Conservation (phyloP, 1,140 invertebrate species). For the Bombus sibiricus region DNA sequence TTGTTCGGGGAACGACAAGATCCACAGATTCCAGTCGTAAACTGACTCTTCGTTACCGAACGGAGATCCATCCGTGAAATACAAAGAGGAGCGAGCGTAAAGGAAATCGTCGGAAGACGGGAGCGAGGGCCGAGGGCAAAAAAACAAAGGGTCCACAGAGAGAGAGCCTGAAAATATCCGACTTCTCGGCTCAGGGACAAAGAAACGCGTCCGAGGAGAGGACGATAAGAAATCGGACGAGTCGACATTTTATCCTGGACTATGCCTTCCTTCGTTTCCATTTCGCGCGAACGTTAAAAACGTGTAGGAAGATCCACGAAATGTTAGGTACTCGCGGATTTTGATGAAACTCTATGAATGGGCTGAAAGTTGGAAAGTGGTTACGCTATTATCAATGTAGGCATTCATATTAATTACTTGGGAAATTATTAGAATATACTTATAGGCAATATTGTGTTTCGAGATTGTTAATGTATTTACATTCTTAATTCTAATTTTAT, state of each 20-base stretch:
- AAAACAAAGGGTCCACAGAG: slow-evolving; percentile 49
- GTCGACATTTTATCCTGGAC: slow-evolving; percentile 11
- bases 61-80: slow-evolving; percentile 27
- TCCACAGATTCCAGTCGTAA: slow-evolving; percentile 44
- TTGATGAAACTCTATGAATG: background rate
- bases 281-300: background rate
- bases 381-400: background rate
- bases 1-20: slow-evolving; percentile 41
- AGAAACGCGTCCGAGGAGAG: slow-evolving; percentile 24
- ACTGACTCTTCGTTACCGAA: slow-evolving; percentile 49
- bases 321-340: background rate
- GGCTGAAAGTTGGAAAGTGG: background rate
- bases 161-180: slow-evolving; percentile 45
- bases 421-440: too few relatives aligned
- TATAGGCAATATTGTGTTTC: too few relatives aligned
- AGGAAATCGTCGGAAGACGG: slow-evolving; percentile 39
- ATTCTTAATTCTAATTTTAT: too few relatives aligned
- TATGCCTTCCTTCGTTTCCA: background rate
- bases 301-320: background rate
- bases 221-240: slow-evolving; percentile 19
- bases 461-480: too few relatives aligned
- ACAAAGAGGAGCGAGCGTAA: slow-evolving; percentile 40
- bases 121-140: slow-evolving; percentile 35
- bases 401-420: too few relatives aligned
- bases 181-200: slow-evolving; percentile 37